Base-by-base conservation (phyloP, 2,797 vertebrate genomes). In the Melanotaenia boesemani region DNA sequence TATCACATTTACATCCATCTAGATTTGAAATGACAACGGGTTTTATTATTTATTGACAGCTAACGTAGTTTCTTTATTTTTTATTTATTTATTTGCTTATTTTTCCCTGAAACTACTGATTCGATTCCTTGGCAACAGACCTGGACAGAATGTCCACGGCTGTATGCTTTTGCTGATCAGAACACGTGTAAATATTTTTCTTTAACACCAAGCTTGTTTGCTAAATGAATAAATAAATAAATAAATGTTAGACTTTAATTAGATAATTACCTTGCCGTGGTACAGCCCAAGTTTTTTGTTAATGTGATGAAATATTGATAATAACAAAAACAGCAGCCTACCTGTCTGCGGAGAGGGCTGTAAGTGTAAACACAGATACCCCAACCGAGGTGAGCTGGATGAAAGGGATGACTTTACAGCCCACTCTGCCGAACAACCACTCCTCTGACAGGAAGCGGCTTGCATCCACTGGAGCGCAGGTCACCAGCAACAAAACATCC, bases 331-430 rank as follows among this genome's bases (percentile, higher is more conserved):
- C 2, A 57, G n/a, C 50, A 18, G 0, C 69, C 88, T 95, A 99
- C 98, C 98, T 98, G 95, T 99, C 98, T 48, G 97, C 98, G 0
- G 97, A 97, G 69, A 99, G 95, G 30, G 97, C 98, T 0, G 96
- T 99, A 73, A 99, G 96, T 0, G 98, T 99, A 83, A 99, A 99
- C 77, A 99, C 98, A 13, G 98, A 99, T 72, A 99, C 97, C 55
- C 98, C 98, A 1, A 99, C 97, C 0, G 98, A 99, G 26, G 97
- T 99, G 52, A 99, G 95, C 90, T 99, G 98, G 63, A 99, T 97
- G 89, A 98, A 98, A 55, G 98, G 96, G 74, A 99, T 97, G 79
- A 98, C 94, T 91, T 99, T 99, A 90, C 98, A 99, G 54, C 97
- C 98, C 61, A 95, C 88, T 74, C 97, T 94, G 20, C 98, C 98